phyloP scores from a whole-genome alignment of 2,113 vertebrate species.

The Axis porcinus region DNA sequence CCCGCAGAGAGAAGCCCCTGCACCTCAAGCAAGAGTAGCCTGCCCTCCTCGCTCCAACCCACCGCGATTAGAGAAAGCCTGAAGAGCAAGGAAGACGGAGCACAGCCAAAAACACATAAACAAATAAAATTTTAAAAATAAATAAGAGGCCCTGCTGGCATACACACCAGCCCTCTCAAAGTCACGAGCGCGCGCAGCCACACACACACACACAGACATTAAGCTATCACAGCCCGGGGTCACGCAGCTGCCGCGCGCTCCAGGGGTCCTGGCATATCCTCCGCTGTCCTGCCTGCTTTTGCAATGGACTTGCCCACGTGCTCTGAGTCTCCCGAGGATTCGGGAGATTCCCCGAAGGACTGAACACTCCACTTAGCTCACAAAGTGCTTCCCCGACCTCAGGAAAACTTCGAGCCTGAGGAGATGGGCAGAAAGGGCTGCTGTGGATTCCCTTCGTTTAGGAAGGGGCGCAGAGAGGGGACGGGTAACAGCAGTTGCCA shows the following conservation, averaged over 20 bases:
- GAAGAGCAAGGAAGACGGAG: background rate
- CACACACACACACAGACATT: background rate
- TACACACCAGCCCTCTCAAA: background rate
- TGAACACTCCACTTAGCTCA: background rate
- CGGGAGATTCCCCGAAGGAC: background rate
- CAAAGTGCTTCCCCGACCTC: background rate
- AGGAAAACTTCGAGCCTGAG: background rate
- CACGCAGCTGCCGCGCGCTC: background rate
- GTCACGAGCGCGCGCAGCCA: background rate
- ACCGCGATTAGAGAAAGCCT: background rate
- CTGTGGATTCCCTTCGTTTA: background rate
- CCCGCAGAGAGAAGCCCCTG: background rate
- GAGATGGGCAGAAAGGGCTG: background rate
- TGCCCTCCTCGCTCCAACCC: background rate
- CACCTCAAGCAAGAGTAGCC: fast-evolving
- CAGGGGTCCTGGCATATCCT: fast-evolving
- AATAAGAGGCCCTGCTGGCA: background rate
- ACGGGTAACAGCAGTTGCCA: no score
- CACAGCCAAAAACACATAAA: background rate
- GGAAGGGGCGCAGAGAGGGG: background rate
- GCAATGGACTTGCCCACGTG: background rate
- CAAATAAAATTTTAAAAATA: background rate
- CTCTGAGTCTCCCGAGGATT: background rate
- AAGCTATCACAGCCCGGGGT: background rate
- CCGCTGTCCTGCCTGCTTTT: background rate